Conservation (phyloP, 2,888 invertebrate genomes). For the Lasioglossum oenotherae region DNA sequence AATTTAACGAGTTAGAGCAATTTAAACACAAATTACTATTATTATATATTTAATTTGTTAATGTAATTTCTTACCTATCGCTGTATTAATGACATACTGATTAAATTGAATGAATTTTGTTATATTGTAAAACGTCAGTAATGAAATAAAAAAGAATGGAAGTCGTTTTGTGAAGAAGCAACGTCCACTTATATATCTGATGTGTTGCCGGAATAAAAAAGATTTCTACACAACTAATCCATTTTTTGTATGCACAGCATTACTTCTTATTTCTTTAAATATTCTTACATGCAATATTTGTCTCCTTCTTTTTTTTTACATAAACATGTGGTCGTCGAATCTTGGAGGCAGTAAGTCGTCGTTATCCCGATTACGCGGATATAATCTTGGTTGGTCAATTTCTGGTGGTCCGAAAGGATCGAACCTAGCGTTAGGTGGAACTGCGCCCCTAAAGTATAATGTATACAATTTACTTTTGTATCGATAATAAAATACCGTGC, state of each 20-base stretch:
- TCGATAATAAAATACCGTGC: neutral
- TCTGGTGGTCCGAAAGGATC: conserved; percentile 92
- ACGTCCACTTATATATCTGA: conserved; percentile 45
- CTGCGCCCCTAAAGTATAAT: conserved; percentile 85
- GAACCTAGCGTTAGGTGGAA: conserved; percentile 93
- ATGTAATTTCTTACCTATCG: conserved; percentile 71
- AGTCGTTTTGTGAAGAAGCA: conserved; percentile 74
- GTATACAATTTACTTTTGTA: neutral
- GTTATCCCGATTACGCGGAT: conserved; percentile 86
- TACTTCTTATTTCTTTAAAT: neutral
- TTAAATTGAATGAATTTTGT: conserved; percentile 73
- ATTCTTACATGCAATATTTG: neutral
- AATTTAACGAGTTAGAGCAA: conserved; percentile 74
- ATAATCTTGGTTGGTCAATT: conserved; percentile 79
- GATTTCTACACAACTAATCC: conserved; percentile 23
- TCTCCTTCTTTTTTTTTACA: conserved; percentile 83
- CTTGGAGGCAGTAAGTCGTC: conserved; percentile 92
- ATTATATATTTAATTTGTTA: conserved; percentile 72
- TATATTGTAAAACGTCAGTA: conserved; percentile 76
- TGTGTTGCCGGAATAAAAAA: conserved; percentile 41
- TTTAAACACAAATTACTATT: conserved; percentile 68
- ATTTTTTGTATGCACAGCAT: conserved; percentile 1
- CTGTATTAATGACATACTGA: conserved; percentile 70
- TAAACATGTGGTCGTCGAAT: conserved; percentile 90
- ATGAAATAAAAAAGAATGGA: conserved; percentile 75